phyloP scores from a whole-genome alignment of 2,888 invertebrate species.

The Phoenoteleia sp. region DNA sequence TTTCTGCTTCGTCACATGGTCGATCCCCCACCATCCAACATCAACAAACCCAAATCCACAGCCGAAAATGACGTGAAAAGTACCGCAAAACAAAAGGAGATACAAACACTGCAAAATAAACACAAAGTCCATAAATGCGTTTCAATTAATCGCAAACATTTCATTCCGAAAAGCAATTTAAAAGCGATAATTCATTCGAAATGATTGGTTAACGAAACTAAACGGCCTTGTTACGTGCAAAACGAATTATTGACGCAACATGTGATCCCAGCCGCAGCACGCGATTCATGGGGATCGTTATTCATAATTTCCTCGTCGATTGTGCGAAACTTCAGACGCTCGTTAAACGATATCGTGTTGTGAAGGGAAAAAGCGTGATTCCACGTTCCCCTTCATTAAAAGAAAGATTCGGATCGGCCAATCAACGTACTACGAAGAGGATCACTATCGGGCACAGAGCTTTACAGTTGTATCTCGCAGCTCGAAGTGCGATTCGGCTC shows the following conservation, averaged over 20 bases:
- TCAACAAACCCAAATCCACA: too few species aligned
- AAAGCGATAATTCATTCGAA: slow-evolving; percentile 37
- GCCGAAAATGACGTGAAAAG: too few species aligned
- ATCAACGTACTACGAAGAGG: slow-evolving; percentile 14
- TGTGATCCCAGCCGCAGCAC: slow-evolving; percentile 40
- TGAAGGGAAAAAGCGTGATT: slow-evolving; percentile 9
- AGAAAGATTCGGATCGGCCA: slow-evolving; percentile 22
- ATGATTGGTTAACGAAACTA: slow-evolving; percentile 44
- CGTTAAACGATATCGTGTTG: slow-evolving; percentile 37
- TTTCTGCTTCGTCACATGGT: too few species aligned
- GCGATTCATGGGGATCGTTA: slow-evolving; percentile 37
- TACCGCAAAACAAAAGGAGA: too few species aligned
- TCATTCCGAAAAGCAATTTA: slow-evolving; percentile 25
- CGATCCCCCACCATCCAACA: too few species aligned
- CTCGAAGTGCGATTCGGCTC: slow-evolving; percentile 38
- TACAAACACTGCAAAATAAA: not conserved
- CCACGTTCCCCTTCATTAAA: slow-evolving; percentile 29
- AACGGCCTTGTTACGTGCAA: slow-evolving; percentile 54
- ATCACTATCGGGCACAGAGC: not conserved
- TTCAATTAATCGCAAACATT: slow-evolving; percentile 23
- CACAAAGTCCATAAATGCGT: not conserved
- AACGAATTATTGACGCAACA: slow-evolving; percentile 36
- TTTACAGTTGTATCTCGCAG: slow-evolving; percentile 19
- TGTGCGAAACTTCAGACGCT: slow-evolving; percentile 19
- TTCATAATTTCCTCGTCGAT: slow-evolving; percentile 27